Percentiles rank a stretch among this genome's conserved stretches.
phyloP scores from a whole-genome alignment of 2,797 vertebrate genomes.

The Menidia menidia region DNA sequence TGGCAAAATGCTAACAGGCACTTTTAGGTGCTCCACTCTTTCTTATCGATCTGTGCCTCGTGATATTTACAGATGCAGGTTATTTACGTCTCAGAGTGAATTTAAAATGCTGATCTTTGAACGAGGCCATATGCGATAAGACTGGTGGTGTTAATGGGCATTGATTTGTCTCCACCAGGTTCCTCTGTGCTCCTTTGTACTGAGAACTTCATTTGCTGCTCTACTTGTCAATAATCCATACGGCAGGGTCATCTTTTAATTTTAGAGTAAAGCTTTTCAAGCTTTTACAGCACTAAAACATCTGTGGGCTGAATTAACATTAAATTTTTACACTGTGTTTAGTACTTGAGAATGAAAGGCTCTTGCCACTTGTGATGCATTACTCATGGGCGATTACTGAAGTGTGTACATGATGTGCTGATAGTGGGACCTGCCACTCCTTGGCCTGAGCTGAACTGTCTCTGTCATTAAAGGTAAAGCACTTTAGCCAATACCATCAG shows the following conservation, averaged over 20 bases:
- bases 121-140: not conserved
- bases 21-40: not conserved
- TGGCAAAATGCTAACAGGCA: not conserved
- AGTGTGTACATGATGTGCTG: conserved; percentile 9
- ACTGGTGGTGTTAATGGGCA: conserved; percentile 43
- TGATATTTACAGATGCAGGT: conserved; percentile 46
- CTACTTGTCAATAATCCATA: conserved; percentile 12
- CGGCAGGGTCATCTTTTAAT: not conserved
- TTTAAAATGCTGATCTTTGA: conserved; percentile 45
- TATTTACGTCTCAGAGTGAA: conserved; percentile 35
- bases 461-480: conserved; percentile 29
- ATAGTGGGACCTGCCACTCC: conserved; percentile 23
- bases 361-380: conserved; percentile 26
- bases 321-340: not conserved
- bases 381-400: conserved; percentile 27
- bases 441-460: conserved; percentile 20
- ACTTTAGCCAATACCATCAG: conserved; percentile 23
- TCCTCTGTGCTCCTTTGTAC: conserved; percentile 35
- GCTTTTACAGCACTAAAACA: conserved; percentile 11
- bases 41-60: conserved; percentile 34
- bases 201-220: conserved; percentile 33
- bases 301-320: not conserved
- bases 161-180: conserved; percentile 43
- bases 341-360: conserved; percentile 24
- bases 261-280: not conserved